These are phyloP conservation scores for Polyploca ridens DNA, from an alignment of 2,888 invertebrate genomes.

Conservation along the genomic window DNA sequence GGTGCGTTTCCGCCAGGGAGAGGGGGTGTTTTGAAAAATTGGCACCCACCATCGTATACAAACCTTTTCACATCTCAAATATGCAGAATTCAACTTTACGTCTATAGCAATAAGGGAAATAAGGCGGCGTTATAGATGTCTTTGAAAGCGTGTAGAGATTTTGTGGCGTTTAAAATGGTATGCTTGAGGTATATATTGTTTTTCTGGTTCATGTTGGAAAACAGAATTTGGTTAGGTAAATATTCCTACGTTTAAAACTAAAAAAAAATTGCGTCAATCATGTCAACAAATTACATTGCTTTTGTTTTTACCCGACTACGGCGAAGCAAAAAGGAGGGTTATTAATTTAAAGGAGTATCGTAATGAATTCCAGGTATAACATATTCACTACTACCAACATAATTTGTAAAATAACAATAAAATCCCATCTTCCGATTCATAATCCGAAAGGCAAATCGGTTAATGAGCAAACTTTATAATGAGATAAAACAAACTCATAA, in stretches of 20 bases:
- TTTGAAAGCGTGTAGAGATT: constrained; percentile 45
- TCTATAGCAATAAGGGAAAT: constrained; percentile 34
- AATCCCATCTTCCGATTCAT: constrained; percentile 12
- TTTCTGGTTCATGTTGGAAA: not conserved
- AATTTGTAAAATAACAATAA: not conserved
- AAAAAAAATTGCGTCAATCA: too few relatives aligned
- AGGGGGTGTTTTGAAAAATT: constrained; percentile 82
- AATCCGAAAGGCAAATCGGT: constrained; percentile 19
- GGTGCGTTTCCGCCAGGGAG: constrained; percentile 69
- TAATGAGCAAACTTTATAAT: constrained; percentile 58
- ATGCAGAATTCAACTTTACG: constrained; percentile 50
- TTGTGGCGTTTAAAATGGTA: constrained; percentile 48
- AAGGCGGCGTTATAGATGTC: constrained; percentile 19
- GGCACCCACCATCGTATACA: constrained; percentile 70
- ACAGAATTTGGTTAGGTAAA: not conserved
- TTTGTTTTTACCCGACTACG: too few relatives aligned
- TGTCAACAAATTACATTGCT: too few relatives aligned
- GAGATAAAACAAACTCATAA: constrained; percentile 35
- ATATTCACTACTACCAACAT: not conserved
- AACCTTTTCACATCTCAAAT: constrained; percentile 49
- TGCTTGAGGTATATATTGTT: constrained; percentile 19
- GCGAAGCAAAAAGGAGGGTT: too few relatives aligned
- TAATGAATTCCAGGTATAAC: not conserved
- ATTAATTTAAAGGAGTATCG: not conserved
- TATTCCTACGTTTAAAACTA: too few relatives aligned